Base-by-base conservation (phyloP, 1,140 invertebrate species). In the Apocrypta bakeri region DNA sequence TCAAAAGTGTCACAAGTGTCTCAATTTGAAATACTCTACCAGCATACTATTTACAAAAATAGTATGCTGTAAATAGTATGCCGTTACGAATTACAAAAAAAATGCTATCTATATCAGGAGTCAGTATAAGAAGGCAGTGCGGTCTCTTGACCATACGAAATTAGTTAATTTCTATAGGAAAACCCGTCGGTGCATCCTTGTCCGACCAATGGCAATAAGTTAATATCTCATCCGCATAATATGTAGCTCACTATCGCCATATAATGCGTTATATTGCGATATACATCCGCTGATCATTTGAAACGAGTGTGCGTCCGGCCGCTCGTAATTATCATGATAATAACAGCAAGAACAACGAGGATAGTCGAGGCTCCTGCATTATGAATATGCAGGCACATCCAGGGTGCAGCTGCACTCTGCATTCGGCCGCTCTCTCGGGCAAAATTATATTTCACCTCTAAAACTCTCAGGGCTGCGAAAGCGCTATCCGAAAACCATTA, bases 401-500 rank as follows among this genome's bases (percentile, higher is more conserved):
- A n/a, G n/a, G n/a, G n/a, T n/a, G n/a, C n/a, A n/a, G n/a, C n/a
- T n/a, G n/a, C n/a, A n/a, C n/a, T n/a, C n/a, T n/a, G n/a, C n/a
- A n/a, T n/a, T n/a, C n/a, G n/a, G n/a, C n/a, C n/a, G n/a, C n/a
- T n/a, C n/a, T n/a, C n/a, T 9, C 33, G 33, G 3, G 33, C 33
- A 9, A 37, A 4, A 37, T 37, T 4, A 56, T 3, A 56, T n/a
- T 56, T 17, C 17, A 21, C 48, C 48, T n/a, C 17, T n/a, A 7
- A 56, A 56, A n/a, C 21, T n/a, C 48, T 0, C 27, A 14, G 11
- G 21, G 63, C 25, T 66, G 82, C 80, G 86, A 87, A 87, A 86
- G 86, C 86, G 86, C 82, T 85, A 86, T 86, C 85, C 86, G 81
- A 87, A 87, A 42, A 69, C 71, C 74, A 84, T 83, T 76, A 83